These are phyloP conservation scores for Synergus itoensis DNA, from an alignment of 2,888 invertebrate species.

Conservation along the genomic window DNA sequence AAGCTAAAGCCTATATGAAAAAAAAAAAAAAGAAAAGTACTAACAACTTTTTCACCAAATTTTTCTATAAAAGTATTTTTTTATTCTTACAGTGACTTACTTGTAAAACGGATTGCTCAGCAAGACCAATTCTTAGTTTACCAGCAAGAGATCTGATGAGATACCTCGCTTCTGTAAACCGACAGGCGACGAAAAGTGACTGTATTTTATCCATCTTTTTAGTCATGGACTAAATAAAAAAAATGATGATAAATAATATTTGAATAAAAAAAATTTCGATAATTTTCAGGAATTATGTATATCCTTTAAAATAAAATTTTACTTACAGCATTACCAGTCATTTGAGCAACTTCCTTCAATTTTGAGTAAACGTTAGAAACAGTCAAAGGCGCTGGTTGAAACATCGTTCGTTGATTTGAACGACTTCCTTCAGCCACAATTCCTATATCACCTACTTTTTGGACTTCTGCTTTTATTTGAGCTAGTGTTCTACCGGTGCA, in stretches of 20 bases:
- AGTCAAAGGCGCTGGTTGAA: slow-evolving; percentile 88
- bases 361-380: slow-evolving; percentile 88
- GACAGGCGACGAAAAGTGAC: slow-evolving; percentile 94
- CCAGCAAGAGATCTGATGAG: slow-evolving; percentile 94
- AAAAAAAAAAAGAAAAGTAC: slow-evolving; percentile 25
- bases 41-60: background rate
- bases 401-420: slow-evolving; percentile 92
- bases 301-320: slow-evolving; percentile 12
- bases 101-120: slow-evolving; percentile 95
- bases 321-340: slow-evolving; percentile 88
- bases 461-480: slow-evolving; percentile 88
- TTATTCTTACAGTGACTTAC: slow-evolving; percentile 60
- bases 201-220: slow-evolving; percentile 96
- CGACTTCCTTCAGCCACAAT: slow-evolving; percentile 92
- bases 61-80: background rate
- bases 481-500: slow-evolving; percentile 91
- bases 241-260: slow-evolving; percentile 28
- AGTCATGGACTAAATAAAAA: slow-evolving; percentile 82
- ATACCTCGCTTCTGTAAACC: slow-evolving; percentile 91
- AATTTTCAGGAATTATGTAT: slow-evolving; percentile 19
- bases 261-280: slow-evolving; percentile 41
- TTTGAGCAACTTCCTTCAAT: slow-evolving; percentile 91
- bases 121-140: slow-evolving; percentile 96
- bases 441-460: slow-evolving; percentile 92
- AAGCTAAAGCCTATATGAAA: slow-evolving; percentile 86